phyloP scores from a whole-genome alignment of 1,140 invertebrate genomes.

The Portunus trituberculatus region DNA sequence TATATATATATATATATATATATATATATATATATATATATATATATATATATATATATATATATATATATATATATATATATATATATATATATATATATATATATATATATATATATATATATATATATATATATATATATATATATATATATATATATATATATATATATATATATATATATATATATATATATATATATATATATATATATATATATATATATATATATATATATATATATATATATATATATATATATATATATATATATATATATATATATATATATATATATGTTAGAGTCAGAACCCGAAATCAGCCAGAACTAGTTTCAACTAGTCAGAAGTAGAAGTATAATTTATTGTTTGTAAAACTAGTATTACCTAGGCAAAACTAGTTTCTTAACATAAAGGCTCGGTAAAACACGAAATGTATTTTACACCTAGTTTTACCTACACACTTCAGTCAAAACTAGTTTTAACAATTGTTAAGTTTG shows the following conservation, averaged over 20 bases:
- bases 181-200: constrained; percentile 40
- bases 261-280: constrained; percentile 26
- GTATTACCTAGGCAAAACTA: no score
- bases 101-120: constrained; percentile 16
- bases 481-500: no score
- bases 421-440: no score
- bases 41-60: not conserved
- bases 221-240: constrained; percentile 11
- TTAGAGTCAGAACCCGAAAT: no score
- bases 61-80: not conserved
- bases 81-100: not conserved
- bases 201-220: constrained; percentile 2
- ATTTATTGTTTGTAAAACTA: not conserved
- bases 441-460: no score
- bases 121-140: constrained; percentile 55
- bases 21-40: not conserved
- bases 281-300: constrained; percentile 26
- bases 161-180: constrained; percentile 57
- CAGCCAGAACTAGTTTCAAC: not conserved
- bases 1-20: no score
- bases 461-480: no score
- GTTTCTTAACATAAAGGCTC: not conserved
- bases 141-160: constrained; percentile 58
- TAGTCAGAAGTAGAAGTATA: no score
- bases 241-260: constrained; percentile 26